These are phyloP conservation scores for Drosophila setosimentum DNA, from an alignment of 2,888 invertebrate genomes.

Conservation along the genomic window DNA sequence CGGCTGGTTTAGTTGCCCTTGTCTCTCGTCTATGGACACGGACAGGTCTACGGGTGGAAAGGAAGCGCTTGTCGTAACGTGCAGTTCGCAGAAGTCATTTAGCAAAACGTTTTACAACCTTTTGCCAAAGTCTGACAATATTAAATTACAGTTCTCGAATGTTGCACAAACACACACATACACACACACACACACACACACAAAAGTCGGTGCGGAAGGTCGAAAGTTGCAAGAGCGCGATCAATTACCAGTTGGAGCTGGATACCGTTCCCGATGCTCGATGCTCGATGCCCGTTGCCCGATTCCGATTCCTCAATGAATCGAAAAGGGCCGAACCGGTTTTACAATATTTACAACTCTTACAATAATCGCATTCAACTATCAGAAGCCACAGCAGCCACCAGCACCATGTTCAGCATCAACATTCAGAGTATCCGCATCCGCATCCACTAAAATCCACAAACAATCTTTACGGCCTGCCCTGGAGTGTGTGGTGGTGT, in stretches of 20 bases:
- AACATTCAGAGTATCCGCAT: conserved; percentile 63
- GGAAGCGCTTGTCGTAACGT: conserved; percentile 47
- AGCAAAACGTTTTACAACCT: conserved; percentile 80
- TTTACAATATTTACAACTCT: conserved; percentile 66
- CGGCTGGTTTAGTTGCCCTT: conserved; percentile 17
- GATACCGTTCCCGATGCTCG: conserved; percentile 18
- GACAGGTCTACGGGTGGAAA: conserved; percentile 32
- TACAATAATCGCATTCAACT: conserved; percentile 65
- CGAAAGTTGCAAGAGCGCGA: conserved; percentile 53
- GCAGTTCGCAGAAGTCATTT: conserved; percentile 81
- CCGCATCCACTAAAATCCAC: conserved; percentile 30
- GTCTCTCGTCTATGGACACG: conserved; percentile 6
- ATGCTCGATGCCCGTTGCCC: conserved; percentile 10
- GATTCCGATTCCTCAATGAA: conserved; percentile 70
- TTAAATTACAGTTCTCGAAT: conserved; percentile 74
- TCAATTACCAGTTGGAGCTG: conserved; percentile 54
- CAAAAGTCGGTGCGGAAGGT: conserved; percentile 34
- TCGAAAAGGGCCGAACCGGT: conserved; percentile 60
- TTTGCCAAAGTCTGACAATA: conserved; percentile 73
- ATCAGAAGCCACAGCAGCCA: conserved; percentile 50
- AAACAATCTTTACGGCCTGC: conserved; percentile 22
- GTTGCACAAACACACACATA: conserved; percentile 31
- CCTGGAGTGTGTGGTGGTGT: conserved; percentile 14
- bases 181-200: conserved; percentile 8
- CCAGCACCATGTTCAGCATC: conserved; percentile 55